phyloP scores from a whole-genome alignment of 1,140 invertebrate species.

The Caenorhabditis tropicalis region DNA sequence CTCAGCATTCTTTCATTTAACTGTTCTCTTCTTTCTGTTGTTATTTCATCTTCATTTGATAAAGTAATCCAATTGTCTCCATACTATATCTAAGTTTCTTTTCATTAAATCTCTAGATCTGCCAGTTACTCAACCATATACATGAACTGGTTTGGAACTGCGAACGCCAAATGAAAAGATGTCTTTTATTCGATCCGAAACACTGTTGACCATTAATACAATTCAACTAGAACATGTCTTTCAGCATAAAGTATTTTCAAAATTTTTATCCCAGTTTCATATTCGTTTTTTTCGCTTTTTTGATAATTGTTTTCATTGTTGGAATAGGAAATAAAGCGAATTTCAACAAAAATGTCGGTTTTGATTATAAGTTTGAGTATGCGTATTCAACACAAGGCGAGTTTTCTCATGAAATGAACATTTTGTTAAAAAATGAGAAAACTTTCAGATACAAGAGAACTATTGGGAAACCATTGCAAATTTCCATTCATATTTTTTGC shows the following conservation, averaged over 20 bases:
- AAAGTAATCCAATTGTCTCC: background rate
- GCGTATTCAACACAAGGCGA: background rate
- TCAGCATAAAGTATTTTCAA: background rate
- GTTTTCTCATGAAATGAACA: background rate
- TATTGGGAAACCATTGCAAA: background rate
- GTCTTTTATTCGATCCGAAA: background rate
- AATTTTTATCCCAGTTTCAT: background rate
- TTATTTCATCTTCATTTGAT: no score
- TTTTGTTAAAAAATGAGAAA: background rate
- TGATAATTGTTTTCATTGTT: background rate
- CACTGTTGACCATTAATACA: background rate
- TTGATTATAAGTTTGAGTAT: background rate
- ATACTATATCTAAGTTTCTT: constrained; percentile 3
- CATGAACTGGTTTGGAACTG: background rate
- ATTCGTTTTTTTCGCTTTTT: background rate
- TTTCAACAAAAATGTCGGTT: background rate
- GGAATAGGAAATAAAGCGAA: background rate
- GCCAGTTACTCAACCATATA: background rate
- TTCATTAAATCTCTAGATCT: background rate
- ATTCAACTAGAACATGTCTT: no score
- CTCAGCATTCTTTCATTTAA: no score
- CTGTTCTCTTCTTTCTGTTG: no score
- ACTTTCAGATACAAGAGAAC: background rate
- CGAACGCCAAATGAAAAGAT: background rate
- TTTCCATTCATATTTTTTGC: background rate